Evolutionary conservation across 2,888 invertebrate genomes (phyloP), one percentile per base, ranked within the genome.

Genomic region (Idaea biselata): DNA sequence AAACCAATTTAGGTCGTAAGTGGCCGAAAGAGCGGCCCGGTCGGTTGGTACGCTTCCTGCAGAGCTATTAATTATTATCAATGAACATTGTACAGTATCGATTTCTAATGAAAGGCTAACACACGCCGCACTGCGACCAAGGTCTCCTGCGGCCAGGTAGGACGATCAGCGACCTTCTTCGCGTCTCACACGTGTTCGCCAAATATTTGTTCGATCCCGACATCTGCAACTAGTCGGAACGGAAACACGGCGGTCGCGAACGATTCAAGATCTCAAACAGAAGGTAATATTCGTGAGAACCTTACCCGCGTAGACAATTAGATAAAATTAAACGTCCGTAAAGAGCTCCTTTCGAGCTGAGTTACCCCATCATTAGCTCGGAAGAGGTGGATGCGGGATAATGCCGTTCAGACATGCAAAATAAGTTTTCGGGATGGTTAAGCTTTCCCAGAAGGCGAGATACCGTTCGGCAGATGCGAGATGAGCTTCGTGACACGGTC

Each of bases 201-300:
- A 84, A 87, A 87, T 82, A 86, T 86, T 86, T 76, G 76, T 77
- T 79, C 68, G 73, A 73, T 79, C 68, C 75, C 75, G 71, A 80
- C 88, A 89, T 84, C 86, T 89, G 87, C 80, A 78, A 78, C 80
- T 81, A 82, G 80, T 69, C 76, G 63, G 74, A 80, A 81, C 81
- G 83, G 84, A 87, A 81, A 87, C 82, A 80, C 80, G 81, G 80
- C 78, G 79, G 76, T 86, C 88, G 90, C 90, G 91, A 86, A 18
- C 56, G 91, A 89, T 87, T 85, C 84, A 88, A 87, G 77, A 86
- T 78, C 77, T 82, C 75, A 80, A 68, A 81, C 84, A 85, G 82
- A 82, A 84, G 83, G 86, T 86, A 87, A 88, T 87, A 88, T 87
- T 88, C 91, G 91, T 92, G 91, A 91, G 91, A 92, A 91, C 84